Conservation (phyloP, 2,888 invertebrate genomes). For the Linnaemya vulpina region DNA sequence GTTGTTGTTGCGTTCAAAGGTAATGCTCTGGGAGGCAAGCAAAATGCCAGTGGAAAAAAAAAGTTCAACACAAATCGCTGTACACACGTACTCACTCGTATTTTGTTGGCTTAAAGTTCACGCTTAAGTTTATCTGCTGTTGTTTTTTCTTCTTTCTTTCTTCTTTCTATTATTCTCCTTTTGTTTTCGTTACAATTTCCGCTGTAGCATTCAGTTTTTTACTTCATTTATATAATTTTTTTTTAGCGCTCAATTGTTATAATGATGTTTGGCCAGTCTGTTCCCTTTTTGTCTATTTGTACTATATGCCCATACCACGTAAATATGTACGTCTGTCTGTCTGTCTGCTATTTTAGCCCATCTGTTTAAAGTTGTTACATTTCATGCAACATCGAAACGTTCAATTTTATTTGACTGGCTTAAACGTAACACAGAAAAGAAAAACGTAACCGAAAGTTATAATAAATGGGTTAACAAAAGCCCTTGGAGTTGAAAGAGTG, state of each 20-base stretch:
- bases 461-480: slow-evolving; percentile 1
- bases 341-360: slow-evolving; percentile 31
- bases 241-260: slow-evolving; percentile 65
- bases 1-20: slow-evolving; percentile 13
- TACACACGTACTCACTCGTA: background rate
- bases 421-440: background rate
- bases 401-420: slow-evolving; percentile 25
- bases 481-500: background rate
- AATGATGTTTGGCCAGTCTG: slow-evolving; percentile 52
- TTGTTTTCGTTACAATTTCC: slow-evolving; percentile 65
- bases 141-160: background rate
- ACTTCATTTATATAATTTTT: slow-evolving; percentile 59
- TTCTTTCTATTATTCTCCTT: slow-evolving; percentile 2
- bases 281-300: slow-evolving; percentile 36
- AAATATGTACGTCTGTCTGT: background rate
- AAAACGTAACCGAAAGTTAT: background rate
- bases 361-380: slow-evolving; percentile 34
- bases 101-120: slow-evolving; percentile 66
- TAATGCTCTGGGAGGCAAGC: slow-evolving; percentile 9
- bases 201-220: slow-evolving; percentile 55
- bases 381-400: slow-evolving; percentile 12
- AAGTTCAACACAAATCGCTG: background rate
- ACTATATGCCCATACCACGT: background rate
- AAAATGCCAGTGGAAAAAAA: slow-evolving; percentile 1
- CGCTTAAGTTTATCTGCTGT: slow-evolving; percentile 38